Evolutionary conservation across 2,113 vertebrate species (phyloP), one percentile per base, ranked within the genome.

Genomic region (Amblyopsis rosae): DNA sequence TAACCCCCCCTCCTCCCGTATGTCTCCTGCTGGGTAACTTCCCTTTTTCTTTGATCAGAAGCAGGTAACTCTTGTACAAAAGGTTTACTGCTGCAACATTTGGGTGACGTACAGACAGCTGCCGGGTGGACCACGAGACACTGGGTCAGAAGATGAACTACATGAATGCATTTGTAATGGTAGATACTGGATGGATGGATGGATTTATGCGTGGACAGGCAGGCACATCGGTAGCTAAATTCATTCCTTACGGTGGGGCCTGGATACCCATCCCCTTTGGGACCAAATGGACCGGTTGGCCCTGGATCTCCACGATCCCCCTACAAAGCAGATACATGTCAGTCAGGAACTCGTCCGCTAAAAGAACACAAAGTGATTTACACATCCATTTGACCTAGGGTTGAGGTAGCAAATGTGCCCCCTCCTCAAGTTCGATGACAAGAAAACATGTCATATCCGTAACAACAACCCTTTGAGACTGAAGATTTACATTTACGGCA

Each of bases 261-360:
- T 0, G 94, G 93, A 76, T 91, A 95, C 4, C 94, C 95, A 0
- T 96, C 95, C 85, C 95, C 96, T 93, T 96, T 96, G 59, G 90
- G 91, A 53, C 95, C 96, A 19, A 89, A 89, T 62, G 92, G 94
- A 63, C 96, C 95, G 0, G 84, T 65, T 4, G 86, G 91, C 71
- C 96, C 96, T 53, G 81, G 65, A 54, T 89, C 85, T 54, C 95
- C 95, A 70, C 89, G 93, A 19, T 96, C 93, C 35, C 96, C 96
- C 96, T 97, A 33, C 19, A 64, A 49, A 10, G 57, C 35, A 59
- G 8, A 41, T 8, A 32, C 13, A 26, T 19, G 11, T 15, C 57
- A 51, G 46, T 65, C 54, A 48, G 57, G 60, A 68, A 67, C 58
- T 67, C 62, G 47, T 17, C 54, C 32, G 56, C 4, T 53, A 11